Base-by-base conservation (phyloP, 2,888 invertebrate species). In the Hyposoter didymator region DNA sequence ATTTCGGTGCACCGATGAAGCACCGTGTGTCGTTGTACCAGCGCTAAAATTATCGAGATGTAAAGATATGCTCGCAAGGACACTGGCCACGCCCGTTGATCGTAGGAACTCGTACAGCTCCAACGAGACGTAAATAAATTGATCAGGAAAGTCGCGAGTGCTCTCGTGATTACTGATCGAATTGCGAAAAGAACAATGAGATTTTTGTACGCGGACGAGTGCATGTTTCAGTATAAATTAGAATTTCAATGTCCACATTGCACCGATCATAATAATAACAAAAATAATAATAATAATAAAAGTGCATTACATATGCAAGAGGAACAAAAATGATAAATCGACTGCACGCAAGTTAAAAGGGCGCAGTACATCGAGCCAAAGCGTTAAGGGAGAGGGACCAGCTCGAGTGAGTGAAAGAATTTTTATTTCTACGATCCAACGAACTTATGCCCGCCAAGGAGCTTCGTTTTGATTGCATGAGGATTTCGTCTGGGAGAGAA, bases 71-170 rank as follows among this genome's bases (percentile, higher is more conserved):
- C 17, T 8, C 43, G 35, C 79, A 79, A 84, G 70, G 74, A 79
- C 79, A 69, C 62, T 74, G 73, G 43, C 19, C 78, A 84, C 84
- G 75, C 64, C 70, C 64, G 70, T 47, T 79, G 22, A 69, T 52
- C 32, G 70, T 79, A 83, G 59, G 49, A 64, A 70, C 28, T 14
- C 62, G 69, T n/a, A 49, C n/a, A 69, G 52, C 47, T 28, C 59
- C 64, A 66, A 55, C 49, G 47, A 47, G 32, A 47, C 22, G 49
- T 35, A 43, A 22, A 49, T 70, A 2, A 32, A 70, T 7, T 35
- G 47, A 73, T 43, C 49, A 64, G 39, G 64, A 79, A 62, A 78
- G 62, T 17, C 45, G 74, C 66, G 28, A 22, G 43, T 28, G 78
- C 73, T 72, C 45, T 73, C 72, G 78, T 28, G 67, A 12, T 55